Percentiles rank a stretch among this genome's conserved stretches.
Evolutionary conservation across 2,113 vertebrate species (phyloP).

Genomic region (Trematomus loennbergii): DNA sequence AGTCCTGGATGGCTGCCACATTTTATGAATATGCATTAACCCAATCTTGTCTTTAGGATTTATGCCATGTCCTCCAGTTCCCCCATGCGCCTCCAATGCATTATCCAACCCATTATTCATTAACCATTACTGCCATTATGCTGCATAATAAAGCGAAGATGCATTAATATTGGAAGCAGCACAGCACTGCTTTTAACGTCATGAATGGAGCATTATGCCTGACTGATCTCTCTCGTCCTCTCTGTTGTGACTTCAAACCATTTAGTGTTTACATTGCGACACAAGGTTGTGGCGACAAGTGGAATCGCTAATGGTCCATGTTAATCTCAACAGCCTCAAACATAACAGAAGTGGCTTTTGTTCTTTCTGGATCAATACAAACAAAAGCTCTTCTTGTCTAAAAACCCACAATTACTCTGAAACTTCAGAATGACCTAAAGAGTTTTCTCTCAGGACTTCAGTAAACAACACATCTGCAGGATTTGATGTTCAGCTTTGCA

Average conservation of each 20-base stretch:
- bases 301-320: constrained; percentile 8
- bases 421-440: not conserved
- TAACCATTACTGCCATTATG: constrained; percentile 37
- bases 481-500: constrained; percentile 47
- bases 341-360: not conserved
- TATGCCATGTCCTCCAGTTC: constrained; percentile 18
- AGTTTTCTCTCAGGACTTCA: not conserved
- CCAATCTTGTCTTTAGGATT: constrained; percentile 39
- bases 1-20: constrained; percentile 42
- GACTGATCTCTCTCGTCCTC: not conserved
- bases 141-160: constrained; percentile 35
- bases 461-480: constrained; percentile 18
- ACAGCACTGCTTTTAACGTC: constrained; percentile 2
- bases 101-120: constrained; percentile 48
- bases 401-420: not conserved
- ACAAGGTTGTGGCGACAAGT: constrained; percentile 1
- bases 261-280: constrained; percentile 41
- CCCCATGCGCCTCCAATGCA: constrained; percentile 2
- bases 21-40: constrained; percentile 58
- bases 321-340: not conserved
- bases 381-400: not conserved
- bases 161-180: constrained; percentile 14
- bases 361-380: not conserved
- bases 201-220: not conserved
- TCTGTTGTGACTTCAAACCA: constrained; percentile 19